These are phyloP conservation scores for Botrylloides violaceus DNA, from an alignment of 23 tunicate species.

Conservation along the genomic window DNA sequence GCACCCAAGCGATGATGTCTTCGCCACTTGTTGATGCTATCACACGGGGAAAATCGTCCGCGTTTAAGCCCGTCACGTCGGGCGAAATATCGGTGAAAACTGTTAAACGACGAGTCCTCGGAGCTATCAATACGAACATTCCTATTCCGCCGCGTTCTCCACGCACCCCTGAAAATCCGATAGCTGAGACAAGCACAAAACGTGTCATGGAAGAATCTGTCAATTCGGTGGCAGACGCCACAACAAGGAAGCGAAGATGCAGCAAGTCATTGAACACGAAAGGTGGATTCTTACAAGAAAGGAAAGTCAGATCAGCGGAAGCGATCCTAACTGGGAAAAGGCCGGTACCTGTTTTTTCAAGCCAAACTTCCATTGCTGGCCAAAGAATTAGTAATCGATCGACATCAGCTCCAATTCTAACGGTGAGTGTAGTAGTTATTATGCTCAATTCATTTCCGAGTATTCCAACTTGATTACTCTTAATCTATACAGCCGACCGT, in stretches of 20 bases:
- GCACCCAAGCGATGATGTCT: not conserved
- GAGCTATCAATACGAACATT: slow-evolving; percentile 1
- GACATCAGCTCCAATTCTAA: slow-evolving; percentile 65
- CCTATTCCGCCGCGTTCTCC: not conserved
- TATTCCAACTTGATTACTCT: no score
- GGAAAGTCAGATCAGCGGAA: slow-evolving; percentile 78
- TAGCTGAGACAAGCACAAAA: slow-evolving; percentile 18
- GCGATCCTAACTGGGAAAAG: slow-evolving; percentile 19
- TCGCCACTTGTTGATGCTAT: slow-evolving; percentile 3
- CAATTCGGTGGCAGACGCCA: slow-evolving; percentile 17
- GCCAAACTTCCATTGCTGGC: slow-evolving; percentile 27
- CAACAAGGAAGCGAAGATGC: slow-evolving; percentile 42
- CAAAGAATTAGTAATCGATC: slow-evolving; percentile 43
- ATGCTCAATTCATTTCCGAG: no score
- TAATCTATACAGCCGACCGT: no score
- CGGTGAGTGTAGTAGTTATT: no score
- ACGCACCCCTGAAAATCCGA: slow-evolving; percentile 27
- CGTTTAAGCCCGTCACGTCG: slow-evolving; percentile 7
- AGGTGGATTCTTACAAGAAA: slow-evolving; percentile 25
- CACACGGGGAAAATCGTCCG: slow-evolving; percentile 14
- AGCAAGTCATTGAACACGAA: slow-evolving; percentile 28
- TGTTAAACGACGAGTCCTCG: not conserved
- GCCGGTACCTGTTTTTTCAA: slow-evolving; percentile 17
- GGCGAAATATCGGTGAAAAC: not conserved
- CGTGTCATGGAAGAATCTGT: slow-evolving; percentile 47